A percentile compares a stretch with the other conserved stretches of the same genome.
Evolutionary conservation across 2,113 vertebrate genomes (phyloP).

Genomic region (Heliornis fulica): DNA sequence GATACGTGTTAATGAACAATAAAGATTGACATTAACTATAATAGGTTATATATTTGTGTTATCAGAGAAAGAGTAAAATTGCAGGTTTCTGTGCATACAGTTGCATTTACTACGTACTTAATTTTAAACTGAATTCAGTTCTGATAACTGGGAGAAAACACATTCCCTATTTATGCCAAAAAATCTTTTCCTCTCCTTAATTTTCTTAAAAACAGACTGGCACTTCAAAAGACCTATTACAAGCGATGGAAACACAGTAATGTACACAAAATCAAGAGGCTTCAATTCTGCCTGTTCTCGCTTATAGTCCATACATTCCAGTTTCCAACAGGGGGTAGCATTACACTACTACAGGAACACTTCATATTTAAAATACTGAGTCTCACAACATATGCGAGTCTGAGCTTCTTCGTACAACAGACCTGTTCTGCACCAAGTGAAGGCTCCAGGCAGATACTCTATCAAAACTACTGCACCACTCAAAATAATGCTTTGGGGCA

Average conservation of each 20-base stretch:
- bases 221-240: background rate
- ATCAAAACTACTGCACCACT: background rate
- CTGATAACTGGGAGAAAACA: background rate
- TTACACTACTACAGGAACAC: constrained; percentile 21
- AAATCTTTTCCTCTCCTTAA: background rate
- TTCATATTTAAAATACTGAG: background rate
- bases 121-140: background rate
- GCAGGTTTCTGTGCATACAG: background rate
- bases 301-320: background rate
- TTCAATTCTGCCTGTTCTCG: background rate
- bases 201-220: background rate
- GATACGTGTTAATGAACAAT: background rate
- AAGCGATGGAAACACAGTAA: background rate
- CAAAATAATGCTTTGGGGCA: background rate
- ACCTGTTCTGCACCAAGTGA: background rate
- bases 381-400: background rate
- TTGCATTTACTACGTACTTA: background rate
- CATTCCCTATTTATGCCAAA: background rate
- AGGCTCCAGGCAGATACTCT: background rate
- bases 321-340: constrained; percentile 62
- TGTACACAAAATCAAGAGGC: background rate
- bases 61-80: background rate
- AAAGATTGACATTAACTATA: background rate
- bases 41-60: background rate
- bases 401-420: background rate